Conservation (phyloP, 2,888 invertebrate genomes). For the Galerucella pusilla region DNA sequence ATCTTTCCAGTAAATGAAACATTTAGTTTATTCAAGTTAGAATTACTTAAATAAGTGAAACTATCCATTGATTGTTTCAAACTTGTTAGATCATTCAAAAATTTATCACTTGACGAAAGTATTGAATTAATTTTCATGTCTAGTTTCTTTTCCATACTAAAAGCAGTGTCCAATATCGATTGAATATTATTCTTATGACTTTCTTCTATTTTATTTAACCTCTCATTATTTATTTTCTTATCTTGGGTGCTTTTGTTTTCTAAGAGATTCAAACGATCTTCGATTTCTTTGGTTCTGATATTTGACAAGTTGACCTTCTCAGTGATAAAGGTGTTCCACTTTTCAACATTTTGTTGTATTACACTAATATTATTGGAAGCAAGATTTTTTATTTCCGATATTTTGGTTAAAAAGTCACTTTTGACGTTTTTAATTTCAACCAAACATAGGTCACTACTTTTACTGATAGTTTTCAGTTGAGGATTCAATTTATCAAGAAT, state of each 20-base stretch:
- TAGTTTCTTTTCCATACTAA: background rate
- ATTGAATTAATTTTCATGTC: background rate
- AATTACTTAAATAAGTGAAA: background rate
- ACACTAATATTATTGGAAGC: background rate
- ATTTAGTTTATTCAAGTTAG: background rate
- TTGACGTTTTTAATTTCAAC: background rate
- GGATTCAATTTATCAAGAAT: background rate
- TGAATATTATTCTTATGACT: background rate
- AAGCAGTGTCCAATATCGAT: background rate
- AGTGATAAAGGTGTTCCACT: background rate
- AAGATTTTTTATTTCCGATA: background rate
- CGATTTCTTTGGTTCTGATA: background rate
- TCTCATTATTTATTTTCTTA: background rate
- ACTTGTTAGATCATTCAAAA: background rate
- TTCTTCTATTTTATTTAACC: background rate
- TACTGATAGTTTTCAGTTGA: background rate
- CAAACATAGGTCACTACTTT: background rate
- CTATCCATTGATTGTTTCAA: background rate
- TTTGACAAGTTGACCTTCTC: background rate
- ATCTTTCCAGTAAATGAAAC: background rate
- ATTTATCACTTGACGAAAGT: background rate
- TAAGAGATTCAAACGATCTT: background rate
- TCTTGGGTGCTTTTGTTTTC: background rate
- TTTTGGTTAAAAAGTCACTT: background rate
- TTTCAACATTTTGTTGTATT: background rate